Evolutionary conservation across 1,140 invertebrate species (phyloP), one percentile per base, ranked within the genome.

Genomic region (Hycleus phaleratus): DNA sequence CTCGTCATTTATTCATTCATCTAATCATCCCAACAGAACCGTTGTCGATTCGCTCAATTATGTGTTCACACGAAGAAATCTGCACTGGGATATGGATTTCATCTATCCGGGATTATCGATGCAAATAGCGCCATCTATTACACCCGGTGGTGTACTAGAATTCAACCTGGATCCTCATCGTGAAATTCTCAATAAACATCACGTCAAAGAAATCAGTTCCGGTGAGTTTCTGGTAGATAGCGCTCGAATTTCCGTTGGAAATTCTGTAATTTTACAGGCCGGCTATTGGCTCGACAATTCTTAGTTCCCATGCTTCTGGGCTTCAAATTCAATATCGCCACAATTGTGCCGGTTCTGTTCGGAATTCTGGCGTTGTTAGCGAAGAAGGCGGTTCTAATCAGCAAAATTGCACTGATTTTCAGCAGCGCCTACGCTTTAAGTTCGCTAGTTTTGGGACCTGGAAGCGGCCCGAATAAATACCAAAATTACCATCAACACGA

Each of bases 281-380:
- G 83, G 26, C 65, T 86, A n/a, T 59, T 88, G 59, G 77, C 85
- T 38, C 77, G 81, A 52, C 82, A 85, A 61, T 78, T 88, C 48
- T 59, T 88, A 25, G 68, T 88, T 38, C 86, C 86, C 24, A 81
- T 88, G 68, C 77, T 90, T 0, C 73, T 88, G 25, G 87, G 86
- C 7, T 79, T 88, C 44, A 90, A 90, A 74, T 87, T 88, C 67
- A 87, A 87, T 60, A 67, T 88, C 42, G 79, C 84, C 0, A 85
- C 86, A 0, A 67, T 89, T 43, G 71, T 90, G 10, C 86, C 87
- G 0, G 70, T 90, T 53, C 63, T 88, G 0, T 84, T 90, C 58
- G 86, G 85, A 1, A 65, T 83, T 9, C 69, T 88, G 38, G 77
- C 87, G 45, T 49, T 90, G 26, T 70, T 87, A 3, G 83, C 84